These are phyloP conservation scores for Chelonus formosanus DNA, from an alignment of 2,888 invertebrate species.

Conservation along the genomic window DNA sequence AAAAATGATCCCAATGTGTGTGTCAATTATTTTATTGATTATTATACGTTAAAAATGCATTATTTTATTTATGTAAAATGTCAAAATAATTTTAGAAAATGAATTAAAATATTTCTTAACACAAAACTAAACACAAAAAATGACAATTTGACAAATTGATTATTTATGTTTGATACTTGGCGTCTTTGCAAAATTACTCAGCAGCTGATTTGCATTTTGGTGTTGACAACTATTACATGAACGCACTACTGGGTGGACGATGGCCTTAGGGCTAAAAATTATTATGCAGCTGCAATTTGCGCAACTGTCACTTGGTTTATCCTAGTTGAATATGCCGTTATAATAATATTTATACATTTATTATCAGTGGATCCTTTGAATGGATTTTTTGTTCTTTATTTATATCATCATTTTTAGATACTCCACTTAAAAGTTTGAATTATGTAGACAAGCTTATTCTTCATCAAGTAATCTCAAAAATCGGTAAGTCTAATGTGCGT, in stretches of 20 bases:
- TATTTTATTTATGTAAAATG: too few species aligned
- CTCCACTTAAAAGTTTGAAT: not conserved
- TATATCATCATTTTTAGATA: not conserved
- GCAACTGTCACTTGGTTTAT: conserved; percentile 37
- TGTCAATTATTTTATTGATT: too few species aligned
- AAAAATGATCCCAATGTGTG: too few species aligned
- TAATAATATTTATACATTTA: not conserved
- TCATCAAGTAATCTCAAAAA: conserved; percentile 15
- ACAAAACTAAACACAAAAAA: not conserved
- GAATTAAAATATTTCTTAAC: not conserved
- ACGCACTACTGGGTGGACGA: conserved; percentile 38
- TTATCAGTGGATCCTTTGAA: not conserved
- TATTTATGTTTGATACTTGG: conserved; percentile 1
- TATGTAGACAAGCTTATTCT: conserved; percentile 7
- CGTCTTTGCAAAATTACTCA: conserved; percentile 43
- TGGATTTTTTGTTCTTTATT: too few species aligned
- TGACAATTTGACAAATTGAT: not conserved
- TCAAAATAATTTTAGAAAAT: too few species aligned
- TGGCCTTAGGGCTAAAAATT: conserved; percentile 46
- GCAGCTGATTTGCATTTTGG: conserved; percentile 52
- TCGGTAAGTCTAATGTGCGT: conserved; percentile 19
- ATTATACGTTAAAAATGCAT: too few species aligned
- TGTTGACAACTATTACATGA: conserved; percentile 39
- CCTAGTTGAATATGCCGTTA: conserved; percentile 8
- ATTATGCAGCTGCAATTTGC: conserved; percentile 47